These are phyloP conservation scores for Scaptodrosophila latifasciaeformis DNA, from an alignment of 2,888 invertebrate genomes.

Conservation along the genomic window DNA sequence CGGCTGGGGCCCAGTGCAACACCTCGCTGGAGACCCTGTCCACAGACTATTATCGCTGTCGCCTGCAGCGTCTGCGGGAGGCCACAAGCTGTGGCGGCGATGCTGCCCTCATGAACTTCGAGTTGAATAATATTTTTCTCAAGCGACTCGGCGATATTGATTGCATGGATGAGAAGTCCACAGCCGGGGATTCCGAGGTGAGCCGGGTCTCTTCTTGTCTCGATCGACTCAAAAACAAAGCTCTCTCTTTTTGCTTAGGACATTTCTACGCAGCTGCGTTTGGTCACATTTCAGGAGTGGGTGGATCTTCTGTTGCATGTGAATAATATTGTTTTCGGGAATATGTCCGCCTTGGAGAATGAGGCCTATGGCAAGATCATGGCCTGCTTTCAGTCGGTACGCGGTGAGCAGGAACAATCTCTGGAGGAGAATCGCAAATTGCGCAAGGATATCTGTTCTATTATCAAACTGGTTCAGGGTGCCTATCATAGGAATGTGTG, in stretches of 20 bases:
- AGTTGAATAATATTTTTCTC: slow-evolving; percentile 80
- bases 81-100: slow-evolving; percentile 27
- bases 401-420: slow-evolving; percentile 39
- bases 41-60: slow-evolving; percentile 24
- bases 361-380: slow-evolving; percentile 79
- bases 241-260: neutral
- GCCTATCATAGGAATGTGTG: slow-evolving; percentile 73
- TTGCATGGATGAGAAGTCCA: slow-evolving; percentile 51
- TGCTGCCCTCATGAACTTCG: slow-evolving; percentile 65
- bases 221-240: neutral
- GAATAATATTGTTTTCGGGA: slow-evolving; percentile 78
- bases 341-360: slow-evolving; percentile 79
- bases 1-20: slow-evolving; percentile 15
- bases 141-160: slow-evolving; percentile 79
- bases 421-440: slow-evolving; percentile 54
- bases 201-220: slow-evolving; percentile 17
- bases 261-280: slow-evolving; percentile 77
- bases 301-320: slow-evolving; percentile 79
- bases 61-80: slow-evolving; percentile 23
- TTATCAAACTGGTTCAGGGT: slow-evolving; percentile 76
- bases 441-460: slow-evolving; percentile 71
- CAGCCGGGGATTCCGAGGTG: slow-evolving; percentile 73
- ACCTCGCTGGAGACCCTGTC: slow-evolving; percentile 6
- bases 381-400: slow-evolving; percentile 71
- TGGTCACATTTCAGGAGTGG: slow-evolving; percentile 79